A percentile compares a stretch with the other conserved stretches of the same genome.
phyloP scores from a whole-genome alignment of 2,797 vertebrate species.

The Lepilemur septentrionalis region DNA sequence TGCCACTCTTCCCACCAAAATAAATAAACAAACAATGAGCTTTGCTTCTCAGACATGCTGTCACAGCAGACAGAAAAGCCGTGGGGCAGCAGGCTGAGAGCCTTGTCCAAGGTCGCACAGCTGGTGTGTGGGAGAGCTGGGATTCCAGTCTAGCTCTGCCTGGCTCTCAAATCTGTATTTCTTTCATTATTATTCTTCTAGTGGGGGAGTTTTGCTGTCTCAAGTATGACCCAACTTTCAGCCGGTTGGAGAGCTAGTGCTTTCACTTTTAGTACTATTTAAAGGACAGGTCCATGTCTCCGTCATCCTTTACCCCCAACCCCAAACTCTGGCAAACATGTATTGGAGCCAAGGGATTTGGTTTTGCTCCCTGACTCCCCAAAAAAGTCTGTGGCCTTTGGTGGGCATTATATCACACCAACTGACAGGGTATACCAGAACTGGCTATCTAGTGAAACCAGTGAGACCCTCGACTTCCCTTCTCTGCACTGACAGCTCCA shows the following conservation, averaged over 20 bases:
- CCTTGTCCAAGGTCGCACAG: background rate
- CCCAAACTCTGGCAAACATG: background rate
- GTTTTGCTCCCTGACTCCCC: background rate
- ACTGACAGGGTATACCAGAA: background rate
- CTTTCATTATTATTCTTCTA: background rate
- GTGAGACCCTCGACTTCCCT: background rate
- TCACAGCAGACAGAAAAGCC: background rate
- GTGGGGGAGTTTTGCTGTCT: background rate
- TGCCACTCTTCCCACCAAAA: background rate
- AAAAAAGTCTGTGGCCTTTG: background rate
- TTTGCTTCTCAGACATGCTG: background rate
- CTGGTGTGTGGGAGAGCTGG: background rate
- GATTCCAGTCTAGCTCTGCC: background rate
- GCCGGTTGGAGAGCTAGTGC: background rate
- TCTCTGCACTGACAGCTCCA: background rate
- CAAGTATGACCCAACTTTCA: background rate
- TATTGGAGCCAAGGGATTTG: background rate
- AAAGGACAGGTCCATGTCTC: background rate
- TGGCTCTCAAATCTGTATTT: background rate
- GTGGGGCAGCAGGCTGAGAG: too few relatives aligned
- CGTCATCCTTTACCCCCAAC: background rate
- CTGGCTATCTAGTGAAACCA: background rate
- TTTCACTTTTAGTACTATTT: slow-evolving; percentile 20
- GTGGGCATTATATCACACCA: background rate
- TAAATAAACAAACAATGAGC: background rate